Percentiles rank a stretch among this genome's conserved stretches.
phyloP scores from a whole-genome alignment of 2,113 vertebrate species.

The Tetrao urogallus region DNA sequence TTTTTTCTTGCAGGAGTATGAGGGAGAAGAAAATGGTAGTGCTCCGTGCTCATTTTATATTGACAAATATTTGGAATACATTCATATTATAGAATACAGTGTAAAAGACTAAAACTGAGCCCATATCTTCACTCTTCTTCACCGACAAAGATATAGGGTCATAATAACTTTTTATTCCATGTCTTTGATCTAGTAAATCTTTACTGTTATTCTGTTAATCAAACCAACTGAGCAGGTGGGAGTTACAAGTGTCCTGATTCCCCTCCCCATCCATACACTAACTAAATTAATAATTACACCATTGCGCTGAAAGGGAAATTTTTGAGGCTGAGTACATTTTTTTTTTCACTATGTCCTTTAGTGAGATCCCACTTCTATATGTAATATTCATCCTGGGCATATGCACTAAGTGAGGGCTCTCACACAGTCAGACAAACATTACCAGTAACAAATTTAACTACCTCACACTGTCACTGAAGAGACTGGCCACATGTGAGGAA shows the following conservation, averaged over 20 bases:
- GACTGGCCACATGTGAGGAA: too few relatives aligned
- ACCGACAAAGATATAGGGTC: neutral
- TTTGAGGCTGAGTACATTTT: neutral
- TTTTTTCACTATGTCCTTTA: too few relatives aligned
- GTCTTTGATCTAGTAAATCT: neutral
- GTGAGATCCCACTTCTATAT: too few relatives aligned
- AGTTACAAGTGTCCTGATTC: fast-evolving
- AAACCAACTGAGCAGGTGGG: neutral
- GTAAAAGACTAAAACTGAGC: neutral
- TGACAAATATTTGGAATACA: neutral
- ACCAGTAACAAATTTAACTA: too few relatives aligned
- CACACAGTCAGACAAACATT: too few relatives aligned
- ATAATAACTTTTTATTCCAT: neutral
- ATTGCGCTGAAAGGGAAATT: neutral
- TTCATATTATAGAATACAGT: neutral
- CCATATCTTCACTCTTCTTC: neutral
- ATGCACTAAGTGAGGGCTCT: too few relatives aligned
- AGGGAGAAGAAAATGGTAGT: neutral
- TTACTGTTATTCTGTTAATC: neutral
- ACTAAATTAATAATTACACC: neutral
- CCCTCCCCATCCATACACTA: neutral
- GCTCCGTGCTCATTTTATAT: neutral
- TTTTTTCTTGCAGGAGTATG: neutral
- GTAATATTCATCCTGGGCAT: too few relatives aligned
- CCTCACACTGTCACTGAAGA: too few relatives aligned